These are phyloP conservation scores for Heteropelma amictum DNA, from an alignment of 2,888 invertebrate genomes.

Conservation along the genomic window DNA sequence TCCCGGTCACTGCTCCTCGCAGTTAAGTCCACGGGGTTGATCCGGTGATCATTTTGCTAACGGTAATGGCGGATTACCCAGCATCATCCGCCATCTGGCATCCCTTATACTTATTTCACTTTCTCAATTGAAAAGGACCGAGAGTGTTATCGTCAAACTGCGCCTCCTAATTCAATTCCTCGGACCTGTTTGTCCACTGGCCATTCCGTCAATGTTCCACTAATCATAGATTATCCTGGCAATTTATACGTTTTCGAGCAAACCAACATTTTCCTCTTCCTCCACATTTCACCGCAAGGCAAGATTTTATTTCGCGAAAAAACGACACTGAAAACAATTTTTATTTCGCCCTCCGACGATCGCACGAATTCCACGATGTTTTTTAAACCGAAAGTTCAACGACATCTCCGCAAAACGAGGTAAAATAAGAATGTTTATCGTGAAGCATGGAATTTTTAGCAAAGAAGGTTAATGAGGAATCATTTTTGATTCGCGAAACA, in stretches of 20 bases:
- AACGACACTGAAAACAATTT: too few relatives aligned
- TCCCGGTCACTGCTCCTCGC: conserved; percentile 14
- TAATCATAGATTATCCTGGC: not conserved
- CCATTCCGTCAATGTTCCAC: too few relatives aligned
- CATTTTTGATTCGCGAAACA: too few relatives aligned
- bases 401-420: too few relatives aligned
- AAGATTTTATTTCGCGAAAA: too few relatives aligned
- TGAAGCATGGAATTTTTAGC: too few relatives aligned
- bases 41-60: conserved; percentile 70
- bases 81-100: conserved; percentile 73
- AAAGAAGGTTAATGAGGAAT: too few relatives aligned
- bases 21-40: conserved; percentile 49
- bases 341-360: too few relatives aligned
- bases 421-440: too few relatives aligned
- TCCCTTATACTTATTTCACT: conserved; percentile 59
- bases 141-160: conserved; percentile 32
- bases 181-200: not conserved
- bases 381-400: too few relatives aligned
- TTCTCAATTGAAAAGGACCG: conserved; percentile 14
- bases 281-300: too few relatives aligned
- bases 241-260: not conserved
- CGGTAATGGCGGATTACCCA: conserved; percentile 76
- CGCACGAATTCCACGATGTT: too few relatives aligned
- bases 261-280: not conserved
- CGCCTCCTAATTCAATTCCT: conserved; percentile 2